Evolutionary conservation across 2,797 vertebrate genomes (phyloP), one percentile per base, ranked within the genome.

Genomic region (Sphenodon punctatus): DNA sequence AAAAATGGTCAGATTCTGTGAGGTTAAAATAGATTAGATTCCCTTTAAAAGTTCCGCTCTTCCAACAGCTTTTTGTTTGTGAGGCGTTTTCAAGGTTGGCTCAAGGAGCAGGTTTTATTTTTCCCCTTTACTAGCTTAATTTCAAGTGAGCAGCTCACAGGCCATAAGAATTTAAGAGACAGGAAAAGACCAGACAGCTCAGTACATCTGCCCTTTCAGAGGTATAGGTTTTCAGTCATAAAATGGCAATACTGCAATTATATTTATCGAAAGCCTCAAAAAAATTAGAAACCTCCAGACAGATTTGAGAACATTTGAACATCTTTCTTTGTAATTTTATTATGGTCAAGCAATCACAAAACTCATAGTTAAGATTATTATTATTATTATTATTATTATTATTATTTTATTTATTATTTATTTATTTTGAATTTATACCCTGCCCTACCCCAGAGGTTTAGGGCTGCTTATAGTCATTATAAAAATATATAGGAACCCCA

Each of bases 11-110:
- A 69, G 78, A 83, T 69, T 82, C 25, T 27, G 7, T 66, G 43
- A 67, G 15, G 17, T 46, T 85, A 78, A 76, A 73, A 67, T 15
- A 83, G 15, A 60, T 49, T 60, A 72, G 12, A 76, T 81, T 69
- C 2, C 1, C 10, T 82, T 89, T 36, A 67, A 75, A 67, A 43
- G 6, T 67, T 45, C 16, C 42, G 2, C 3, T 78, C 14, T 85
- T 87, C 51, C 75, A 11, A 60, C 10, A 68, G 39, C 17, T 63
- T 6, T 78, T 85, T 63, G 25, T 63, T 46, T 76, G n/a, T 49
- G 67, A 80, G 22, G 4, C 27, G 25, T 78, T 84, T 77, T 81
- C 38, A 90, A 85, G 38, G 49, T 77, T 78, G 88, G 75, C 64
- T 56, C 22, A 75, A 71, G 45, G 76, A 61, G 14, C 0, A n/a